phyloP scores from a whole-genome alignment of 2,797 vertebrate genomes.

The Ptychadena robeensis region DNA sequence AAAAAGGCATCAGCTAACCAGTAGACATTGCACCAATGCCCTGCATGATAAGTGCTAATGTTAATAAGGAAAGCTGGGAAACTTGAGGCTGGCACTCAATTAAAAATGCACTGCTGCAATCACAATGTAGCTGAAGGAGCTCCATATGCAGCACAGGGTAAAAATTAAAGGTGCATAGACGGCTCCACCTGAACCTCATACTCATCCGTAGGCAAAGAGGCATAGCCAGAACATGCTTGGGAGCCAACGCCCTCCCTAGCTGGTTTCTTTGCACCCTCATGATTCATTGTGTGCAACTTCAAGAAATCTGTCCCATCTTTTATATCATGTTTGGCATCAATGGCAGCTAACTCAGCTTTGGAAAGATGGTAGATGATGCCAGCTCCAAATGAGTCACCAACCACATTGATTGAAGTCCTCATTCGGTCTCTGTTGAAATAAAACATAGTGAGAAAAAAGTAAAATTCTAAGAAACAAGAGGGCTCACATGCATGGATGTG shows the following conservation, averaged over 20 bases:
- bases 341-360: constrained; percentile 73
- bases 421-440: constrained; percentile 78
- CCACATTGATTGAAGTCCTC: constrained; percentile 85
- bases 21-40: neutral
- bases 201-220: constrained; percentile 56
- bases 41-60: constrained; percentile 19
- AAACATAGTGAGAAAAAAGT: neutral
- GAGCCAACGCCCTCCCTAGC: constrained; percentile 35
- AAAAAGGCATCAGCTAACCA: constrained; percentile 38
- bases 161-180: constrained; percentile 42
- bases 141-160: neutral
- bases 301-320: constrained; percentile 55
- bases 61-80: constrained; percentile 34
- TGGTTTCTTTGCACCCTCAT: constrained; percentile 50
- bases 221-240: constrained; percentile 54
- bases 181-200: constrained; percentile 59
- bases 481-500: too few species aligned
- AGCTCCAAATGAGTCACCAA: constrained; percentile 84
- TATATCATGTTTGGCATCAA: constrained; percentile 74
- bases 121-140: neutral
- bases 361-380: constrained; percentile 84
- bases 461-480: too few species aligned
- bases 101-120: constrained; percentile 2
- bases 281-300: constrained; percentile 69
- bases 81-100: constrained; percentile 32